Conservation (phyloP, 92 coral and sea anemone species). For the Palythoa heliodiscus region DNA sequence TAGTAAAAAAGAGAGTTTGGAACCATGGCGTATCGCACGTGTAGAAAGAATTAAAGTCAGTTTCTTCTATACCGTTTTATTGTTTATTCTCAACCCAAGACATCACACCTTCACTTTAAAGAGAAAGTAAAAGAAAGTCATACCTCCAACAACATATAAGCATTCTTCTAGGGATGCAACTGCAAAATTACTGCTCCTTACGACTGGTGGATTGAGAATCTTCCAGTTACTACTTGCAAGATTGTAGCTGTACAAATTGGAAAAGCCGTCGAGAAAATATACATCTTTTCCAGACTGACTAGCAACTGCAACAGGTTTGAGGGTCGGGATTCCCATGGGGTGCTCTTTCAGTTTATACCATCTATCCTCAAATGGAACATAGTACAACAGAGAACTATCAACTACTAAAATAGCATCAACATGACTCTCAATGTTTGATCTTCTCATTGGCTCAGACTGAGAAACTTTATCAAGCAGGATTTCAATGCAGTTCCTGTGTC, state of each 20-base stretch:
- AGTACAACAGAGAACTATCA: conserved; percentile 5
- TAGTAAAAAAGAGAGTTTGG: too few relatives aligned
- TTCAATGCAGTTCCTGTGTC: conserved; percentile 27
- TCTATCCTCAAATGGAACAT: conserved; percentile 36
- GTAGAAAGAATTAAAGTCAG: too few relatives aligned
- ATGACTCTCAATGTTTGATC: conserved; percentile 15
- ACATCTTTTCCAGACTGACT: conserved; percentile 38
- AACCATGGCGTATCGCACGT: too few relatives aligned
- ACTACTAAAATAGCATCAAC: conserved; percentile 16
- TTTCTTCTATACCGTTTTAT: too few relatives aligned
- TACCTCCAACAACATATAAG: conserved; percentile 41
- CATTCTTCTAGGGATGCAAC: conserved; percentile 23
- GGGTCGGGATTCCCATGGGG: conserved; percentile 2
- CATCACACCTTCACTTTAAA: too few relatives aligned
- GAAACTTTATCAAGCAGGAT: conserved; percentile 20
- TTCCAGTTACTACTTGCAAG: conserved; percentile 6
- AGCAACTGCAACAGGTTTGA: conserved; percentile 25
- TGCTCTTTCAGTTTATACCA: conserved; percentile 17
- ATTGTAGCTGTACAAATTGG: conserved; percentile 19
- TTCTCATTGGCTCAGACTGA: conserved; percentile 36
- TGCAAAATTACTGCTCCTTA: conserved; percentile 23
- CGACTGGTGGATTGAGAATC: conserved; percentile 13
- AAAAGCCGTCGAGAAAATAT: conserved; percentile 35
- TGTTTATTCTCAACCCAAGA: too few relatives aligned
- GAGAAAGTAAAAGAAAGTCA: background rate